These are phyloP conservation scores for Apodemia zela DNA, from an alignment of 2,888 invertebrate species.

Conservation along the genomic window DNA sequence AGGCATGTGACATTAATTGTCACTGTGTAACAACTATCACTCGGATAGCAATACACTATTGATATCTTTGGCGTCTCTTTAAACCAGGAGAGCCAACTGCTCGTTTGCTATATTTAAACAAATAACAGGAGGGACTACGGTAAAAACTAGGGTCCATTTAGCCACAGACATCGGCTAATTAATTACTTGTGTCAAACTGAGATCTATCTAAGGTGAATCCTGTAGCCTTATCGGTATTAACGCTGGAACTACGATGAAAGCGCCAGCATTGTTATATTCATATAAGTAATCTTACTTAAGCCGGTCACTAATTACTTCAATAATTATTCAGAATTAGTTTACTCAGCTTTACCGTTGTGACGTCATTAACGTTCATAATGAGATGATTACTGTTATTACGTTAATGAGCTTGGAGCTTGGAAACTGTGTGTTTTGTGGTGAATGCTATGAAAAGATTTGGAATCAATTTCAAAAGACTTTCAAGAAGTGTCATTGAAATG, in stretches of 20 bases:
- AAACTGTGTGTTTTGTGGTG: neutral
- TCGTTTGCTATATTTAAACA: no score
- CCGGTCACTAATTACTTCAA: conserved; percentile 1
- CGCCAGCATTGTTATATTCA: neutral
- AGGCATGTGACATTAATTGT: no score
- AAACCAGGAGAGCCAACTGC: no score
- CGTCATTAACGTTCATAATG: conserved; percentile 2
- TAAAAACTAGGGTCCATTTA: no score
- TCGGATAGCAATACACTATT: no score
- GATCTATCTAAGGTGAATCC: neutral
- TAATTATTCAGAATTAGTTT: conserved; percentile 6
- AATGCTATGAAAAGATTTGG: neutral
- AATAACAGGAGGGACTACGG: no score
- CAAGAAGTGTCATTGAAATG: neutral
- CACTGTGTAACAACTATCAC: no score
- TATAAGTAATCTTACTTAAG: neutral
- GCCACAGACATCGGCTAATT: no score
- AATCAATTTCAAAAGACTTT: neutral
- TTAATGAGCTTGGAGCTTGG: conserved; percentile 7
- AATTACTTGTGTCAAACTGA: no score
- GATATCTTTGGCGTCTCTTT: no score
- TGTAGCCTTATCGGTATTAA: neutral
- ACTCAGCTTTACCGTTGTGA: neutral
- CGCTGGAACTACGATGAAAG: neutral
- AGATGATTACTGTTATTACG: conserved; percentile 6